Base-by-base conservation (phyloP, 2,888 invertebrate species). In the Cyrtodaria siliqua region DNA sequence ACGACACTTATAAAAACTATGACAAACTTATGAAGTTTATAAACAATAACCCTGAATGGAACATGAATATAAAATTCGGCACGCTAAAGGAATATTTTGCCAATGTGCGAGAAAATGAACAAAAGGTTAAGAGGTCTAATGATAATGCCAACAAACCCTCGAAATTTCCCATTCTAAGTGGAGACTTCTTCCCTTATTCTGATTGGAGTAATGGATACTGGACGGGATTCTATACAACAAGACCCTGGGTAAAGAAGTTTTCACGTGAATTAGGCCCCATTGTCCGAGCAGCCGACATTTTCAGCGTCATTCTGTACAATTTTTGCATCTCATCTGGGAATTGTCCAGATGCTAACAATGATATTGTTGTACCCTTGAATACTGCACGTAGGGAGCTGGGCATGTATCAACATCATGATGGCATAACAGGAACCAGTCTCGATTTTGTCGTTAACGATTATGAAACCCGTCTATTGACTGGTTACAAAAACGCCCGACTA, bases 121-220 rank as follows among this genome's bases (percentile, higher is more conserved):
- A 9, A 2, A 52, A 59, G 16, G 33, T 4, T 33, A 26, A 26
- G 2, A 26, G 23, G 2, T 18, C 26, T 4, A 38, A 29, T 18
- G 0, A 38, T 50, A 38, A 33, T 16, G 8, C 50, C 47, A 29
- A n/a, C 18, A 20, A 29, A n/a, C 29, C 6, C 12, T 33, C 20
- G 18, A 56, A 56, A 16, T 88, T 91, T 63, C 97, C 97, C 0
- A 96, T 96, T 0, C 93, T 99, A 3, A 96, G 96, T 86, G 99
- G 99, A 0, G 99, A 99, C 91, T 99, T 99, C 92, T 98, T 98
- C 92, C 98, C 98, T 0, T 99, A 99, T 93, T 97, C 97, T 0
- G 99, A 99, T 90, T 97, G 98, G 79, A 78, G 89, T 33, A 70
- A 84, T 62, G 97, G 98, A 0, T 99, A 98, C 92, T 99, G 99